These are phyloP conservation scores for Ganaspis brasiliensis DNA, from an alignment of 2,888 invertebrate species.

Conservation along the genomic window DNA sequence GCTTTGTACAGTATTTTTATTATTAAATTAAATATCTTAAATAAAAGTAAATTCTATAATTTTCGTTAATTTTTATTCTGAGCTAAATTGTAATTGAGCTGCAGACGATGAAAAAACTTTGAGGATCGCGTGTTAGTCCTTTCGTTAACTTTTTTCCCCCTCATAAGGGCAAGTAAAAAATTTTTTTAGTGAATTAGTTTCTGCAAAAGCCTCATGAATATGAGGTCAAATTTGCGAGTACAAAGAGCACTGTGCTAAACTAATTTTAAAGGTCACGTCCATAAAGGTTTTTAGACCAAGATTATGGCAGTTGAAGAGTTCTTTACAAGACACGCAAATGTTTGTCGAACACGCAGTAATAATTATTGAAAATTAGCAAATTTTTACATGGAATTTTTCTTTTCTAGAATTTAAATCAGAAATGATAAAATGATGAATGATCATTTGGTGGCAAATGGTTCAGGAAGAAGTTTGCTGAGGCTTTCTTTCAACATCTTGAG, in stretches of 20 bases:
- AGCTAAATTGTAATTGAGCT: no score
- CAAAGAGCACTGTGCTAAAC: conserved; percentile 18
- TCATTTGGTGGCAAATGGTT: neutral
- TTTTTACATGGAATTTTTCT: neutral
- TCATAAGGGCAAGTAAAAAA: no score
- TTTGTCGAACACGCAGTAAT: conserved; percentile 8
- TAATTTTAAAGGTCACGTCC: conserved; percentile 33
- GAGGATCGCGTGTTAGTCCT: no score
- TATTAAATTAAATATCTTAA: no score
- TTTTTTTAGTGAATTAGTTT: no score
- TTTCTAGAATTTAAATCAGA: neutral
- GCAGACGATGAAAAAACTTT: no score
- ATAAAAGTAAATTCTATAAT: no score
- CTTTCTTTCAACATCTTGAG: neutral
- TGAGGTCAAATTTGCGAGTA: neutral
- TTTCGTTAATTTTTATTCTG: no score
- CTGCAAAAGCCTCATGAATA: neutral
- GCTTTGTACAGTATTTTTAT: no score
- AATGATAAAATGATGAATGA: neutral
- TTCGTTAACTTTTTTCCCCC: no score
- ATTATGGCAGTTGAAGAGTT: conserved; percentile 18
- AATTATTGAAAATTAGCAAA: neutral
- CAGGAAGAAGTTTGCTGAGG: neutral
- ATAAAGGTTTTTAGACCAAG: conserved; percentile 30
- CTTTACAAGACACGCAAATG: conserved; percentile 27